Percentiles rank a stretch among this genome's conserved stretches.
phyloP scores from a whole-genome alignment of 2,888 invertebrate species.

The Meiosimyza decipiens region DNA sequence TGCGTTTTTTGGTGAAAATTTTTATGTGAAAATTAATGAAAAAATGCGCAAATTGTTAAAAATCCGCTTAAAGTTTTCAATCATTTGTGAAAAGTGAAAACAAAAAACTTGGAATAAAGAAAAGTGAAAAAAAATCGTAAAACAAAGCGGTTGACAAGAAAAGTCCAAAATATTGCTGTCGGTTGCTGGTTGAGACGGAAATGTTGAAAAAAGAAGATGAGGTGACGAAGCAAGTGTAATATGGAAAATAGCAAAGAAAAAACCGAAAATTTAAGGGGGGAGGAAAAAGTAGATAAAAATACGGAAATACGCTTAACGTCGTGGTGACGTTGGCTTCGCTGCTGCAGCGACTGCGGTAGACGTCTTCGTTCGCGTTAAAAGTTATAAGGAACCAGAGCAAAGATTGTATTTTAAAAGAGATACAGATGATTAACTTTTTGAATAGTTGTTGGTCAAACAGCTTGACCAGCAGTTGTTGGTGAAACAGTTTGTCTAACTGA shows the following conservation, averaged over 20 bases:
- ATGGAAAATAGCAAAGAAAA: slow-evolving; percentile 25
- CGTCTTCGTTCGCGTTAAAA: not conserved
- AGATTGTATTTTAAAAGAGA: too few relatives aligned
- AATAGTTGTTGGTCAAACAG: too few relatives aligned
- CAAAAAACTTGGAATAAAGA: not conserved
- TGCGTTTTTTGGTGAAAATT: slow-evolving; percentile 19
- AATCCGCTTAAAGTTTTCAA: not conserved
- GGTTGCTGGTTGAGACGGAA: too few relatives aligned
- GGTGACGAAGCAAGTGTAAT: slow-evolving; percentile 21
- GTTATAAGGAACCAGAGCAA: not conserved
- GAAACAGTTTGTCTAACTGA: not conserved
- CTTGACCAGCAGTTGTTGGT: not conserved
- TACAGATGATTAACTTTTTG: too few relatives aligned
- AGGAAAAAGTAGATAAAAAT: slow-evolving; percentile 25
- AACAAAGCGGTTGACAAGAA: slow-evolving; percentile 11
- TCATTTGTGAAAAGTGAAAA: slow-evolving; percentile 4
- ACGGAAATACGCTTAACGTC: slow-evolving; percentile 12
- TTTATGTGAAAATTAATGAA: slow-evolving; percentile 9
- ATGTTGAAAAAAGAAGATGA: too few relatives aligned
- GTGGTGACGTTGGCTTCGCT: not conserved
- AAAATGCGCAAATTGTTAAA: not conserved
- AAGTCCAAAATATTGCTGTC: not conserved
- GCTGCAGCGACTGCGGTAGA: not conserved
- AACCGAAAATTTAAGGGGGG: too few relatives aligned
- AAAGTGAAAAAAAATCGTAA: not conserved